These are phyloP conservation scores for Aspidiotus destructor DNA, from an alignment of 2,888 invertebrate genomes.

Conservation along the genomic window DNA sequence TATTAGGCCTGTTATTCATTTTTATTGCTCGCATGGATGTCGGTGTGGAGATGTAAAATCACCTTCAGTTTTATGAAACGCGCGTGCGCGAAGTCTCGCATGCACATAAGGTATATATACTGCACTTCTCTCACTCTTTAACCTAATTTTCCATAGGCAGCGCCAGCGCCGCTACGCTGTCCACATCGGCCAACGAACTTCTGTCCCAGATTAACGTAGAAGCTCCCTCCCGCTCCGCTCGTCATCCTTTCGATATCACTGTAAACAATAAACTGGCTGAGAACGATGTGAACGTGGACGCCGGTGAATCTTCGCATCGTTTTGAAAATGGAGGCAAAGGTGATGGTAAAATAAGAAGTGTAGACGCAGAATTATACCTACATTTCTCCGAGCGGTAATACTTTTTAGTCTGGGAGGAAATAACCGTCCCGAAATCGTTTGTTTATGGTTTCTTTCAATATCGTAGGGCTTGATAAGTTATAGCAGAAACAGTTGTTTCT, in stretches of 20 bases:
- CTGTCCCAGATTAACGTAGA: conserved; percentile 26
- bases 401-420: no score
- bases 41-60: conserved; percentile 1
- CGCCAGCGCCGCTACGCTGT: conserved; percentile 28
- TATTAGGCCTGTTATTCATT: no score
- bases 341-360: no score
- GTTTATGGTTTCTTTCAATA: no score
- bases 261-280: conserved; percentile 25
- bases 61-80: background rate
- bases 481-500: no score
- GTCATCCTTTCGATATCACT: conserved; percentile 27
- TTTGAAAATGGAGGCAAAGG: no score
- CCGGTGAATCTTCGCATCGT: no score
- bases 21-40: no score
- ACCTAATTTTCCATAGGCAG: conserved; percentile 28
- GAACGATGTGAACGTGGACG: conserved; percentile 18
- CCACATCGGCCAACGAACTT: conserved; percentile 27
- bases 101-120: background rate
- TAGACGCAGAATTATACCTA: no score
- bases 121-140: conserved; percentile 26
- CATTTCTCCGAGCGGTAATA: no score
- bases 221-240: conserved; percentile 14
- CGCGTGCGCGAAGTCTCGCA: background rate
- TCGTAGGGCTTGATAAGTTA: no score
- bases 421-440: no score